A percentile compares a stretch with the other conserved stretches of the same genome.
phyloP scores from a whole-genome alignment of 1,140 invertebrate species.

The Epicauta chinensis region DNA sequence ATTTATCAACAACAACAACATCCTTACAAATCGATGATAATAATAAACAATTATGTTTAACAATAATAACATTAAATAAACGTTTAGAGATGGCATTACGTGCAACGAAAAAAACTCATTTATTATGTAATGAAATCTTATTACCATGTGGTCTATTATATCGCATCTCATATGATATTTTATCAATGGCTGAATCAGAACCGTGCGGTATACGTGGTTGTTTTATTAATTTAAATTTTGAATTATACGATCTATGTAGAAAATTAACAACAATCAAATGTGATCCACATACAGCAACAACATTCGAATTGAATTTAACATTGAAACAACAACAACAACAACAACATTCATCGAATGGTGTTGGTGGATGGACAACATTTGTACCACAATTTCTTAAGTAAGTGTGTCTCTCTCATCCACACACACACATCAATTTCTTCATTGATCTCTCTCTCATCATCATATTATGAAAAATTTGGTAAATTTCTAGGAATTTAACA shows the following conservation, averaged over 20 bases:
- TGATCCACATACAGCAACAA: slow-evolving; percentile 73
- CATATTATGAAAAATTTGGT: no score
- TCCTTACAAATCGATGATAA: no score
- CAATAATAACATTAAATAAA: slow-evolving; percentile 53
- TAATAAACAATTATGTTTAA: slow-evolving; percentile 2
- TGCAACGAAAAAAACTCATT: slow-evolving; percentile 67
- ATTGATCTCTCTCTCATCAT: no score
- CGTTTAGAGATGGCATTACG: slow-evolving; percentile 68
- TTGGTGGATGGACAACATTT: slow-evolving; percentile 74
- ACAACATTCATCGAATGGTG: no score
- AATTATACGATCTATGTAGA: slow-evolving; percentile 54
- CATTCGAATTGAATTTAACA: slow-evolving; percentile 77
- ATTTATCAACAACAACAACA: no score
- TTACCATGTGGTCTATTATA: slow-evolving; percentile 70
- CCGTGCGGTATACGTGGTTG: slow-evolving; percentile 77
- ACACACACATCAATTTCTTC: no score
- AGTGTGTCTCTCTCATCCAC: no score
- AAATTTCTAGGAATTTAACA: slow-evolving; percentile 61
- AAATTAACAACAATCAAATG: slow-evolving; percentile 63
- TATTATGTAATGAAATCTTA: slow-evolving; percentile 73
- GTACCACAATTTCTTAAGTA: slow-evolving; percentile 79
- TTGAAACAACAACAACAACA: slow-evolving; percentile 73
- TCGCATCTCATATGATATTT: slow-evolving; percentile 66
- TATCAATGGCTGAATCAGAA: slow-evolving; percentile 74
- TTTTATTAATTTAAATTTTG: slow-evolving; percentile 68